Conservation (phyloP, 2,888 invertebrate species). For the Dynastes hyllus region DNA sequence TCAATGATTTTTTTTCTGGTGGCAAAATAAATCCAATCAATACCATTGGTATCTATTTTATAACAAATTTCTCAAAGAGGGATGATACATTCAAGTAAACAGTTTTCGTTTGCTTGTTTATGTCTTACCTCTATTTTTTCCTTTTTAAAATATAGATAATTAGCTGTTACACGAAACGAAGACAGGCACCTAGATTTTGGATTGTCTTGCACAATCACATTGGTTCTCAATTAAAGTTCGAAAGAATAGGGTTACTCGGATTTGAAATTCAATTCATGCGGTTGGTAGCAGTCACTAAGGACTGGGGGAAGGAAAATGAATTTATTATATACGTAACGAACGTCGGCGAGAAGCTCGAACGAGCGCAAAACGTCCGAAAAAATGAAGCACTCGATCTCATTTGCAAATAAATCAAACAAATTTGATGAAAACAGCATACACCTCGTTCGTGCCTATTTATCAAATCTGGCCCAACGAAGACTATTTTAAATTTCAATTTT, state of each 20-base stretch:
- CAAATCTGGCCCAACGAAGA: neutral
- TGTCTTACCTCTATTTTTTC: too few relatives aligned
- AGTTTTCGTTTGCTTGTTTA: too few relatives aligned
- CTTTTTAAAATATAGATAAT: too few relatives aligned
- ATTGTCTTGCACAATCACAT: neutral
- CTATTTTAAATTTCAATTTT: constrained; percentile 9
- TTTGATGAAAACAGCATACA: neutral
- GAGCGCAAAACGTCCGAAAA: neutral
- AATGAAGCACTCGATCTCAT: neutral
- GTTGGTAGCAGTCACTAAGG: neutral
- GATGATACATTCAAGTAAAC: too few relatives aligned
- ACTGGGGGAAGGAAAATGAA: neutral
- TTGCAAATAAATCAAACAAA: constrained; percentile 12
- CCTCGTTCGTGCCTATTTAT: too few relatives aligned
- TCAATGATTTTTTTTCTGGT: too few relatives aligned
- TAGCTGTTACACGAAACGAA: too few relatives aligned
- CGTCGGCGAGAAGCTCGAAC: neutral
- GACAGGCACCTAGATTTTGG: too few relatives aligned
- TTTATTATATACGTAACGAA: neutral
- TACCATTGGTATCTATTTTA: too few relatives aligned
- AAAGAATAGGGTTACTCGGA: neutral
- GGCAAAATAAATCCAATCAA: too few relatives aligned
- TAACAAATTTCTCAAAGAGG: too few relatives aligned
- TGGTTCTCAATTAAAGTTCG: neutral
- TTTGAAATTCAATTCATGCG: neutral